Evolutionary conservation across 2,797 vertebrate genomes (phyloP).

Genomic region (Mormyrus proboscirostris): DNA sequence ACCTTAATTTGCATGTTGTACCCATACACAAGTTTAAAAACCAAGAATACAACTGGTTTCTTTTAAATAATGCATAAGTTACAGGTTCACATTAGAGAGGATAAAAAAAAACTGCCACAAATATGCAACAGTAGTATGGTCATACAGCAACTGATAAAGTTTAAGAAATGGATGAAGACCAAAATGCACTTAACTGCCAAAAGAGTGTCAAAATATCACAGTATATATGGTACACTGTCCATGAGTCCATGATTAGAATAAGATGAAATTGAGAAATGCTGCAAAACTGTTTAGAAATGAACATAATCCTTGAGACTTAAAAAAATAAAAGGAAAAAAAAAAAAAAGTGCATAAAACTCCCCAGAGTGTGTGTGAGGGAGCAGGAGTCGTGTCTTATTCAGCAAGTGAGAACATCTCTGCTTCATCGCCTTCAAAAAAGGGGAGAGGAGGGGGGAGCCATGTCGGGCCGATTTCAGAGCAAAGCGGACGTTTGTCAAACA

Average conservation of each 20-base stretch:
- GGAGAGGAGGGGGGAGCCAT: background rate
- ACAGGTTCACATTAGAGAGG: constrained; percentile 38
- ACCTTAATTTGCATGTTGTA: background rate
- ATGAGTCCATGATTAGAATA: background rate
- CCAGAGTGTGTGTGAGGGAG: background rate
- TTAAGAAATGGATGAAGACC: constrained; percentile 27
- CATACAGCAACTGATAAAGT: constrained; percentile 34
- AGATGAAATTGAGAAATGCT: background rate
- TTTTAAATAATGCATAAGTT: constrained; percentile 29
- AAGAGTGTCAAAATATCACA: background rate
- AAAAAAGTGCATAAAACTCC: background rate
- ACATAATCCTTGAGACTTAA: background rate
- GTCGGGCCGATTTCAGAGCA: background rate
- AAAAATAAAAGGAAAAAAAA: background rate
- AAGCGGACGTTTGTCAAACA: background rate
- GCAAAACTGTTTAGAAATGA: background rate
- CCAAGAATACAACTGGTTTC: background rate
- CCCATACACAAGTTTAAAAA: background rate
- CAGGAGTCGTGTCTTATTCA: background rate
- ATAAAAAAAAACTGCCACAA: constrained; percentile 41
- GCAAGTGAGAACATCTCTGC: background rate
- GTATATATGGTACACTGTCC: background rate
- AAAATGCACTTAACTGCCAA: background rate
- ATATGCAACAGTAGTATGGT: constrained; percentile 50
- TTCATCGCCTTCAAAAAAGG: background rate